These are phyloP conservation scores for Eupristina koningsbergeri DNA, from an alignment of 1,140 invertebrate genomes.

Conservation along the genomic window DNA sequence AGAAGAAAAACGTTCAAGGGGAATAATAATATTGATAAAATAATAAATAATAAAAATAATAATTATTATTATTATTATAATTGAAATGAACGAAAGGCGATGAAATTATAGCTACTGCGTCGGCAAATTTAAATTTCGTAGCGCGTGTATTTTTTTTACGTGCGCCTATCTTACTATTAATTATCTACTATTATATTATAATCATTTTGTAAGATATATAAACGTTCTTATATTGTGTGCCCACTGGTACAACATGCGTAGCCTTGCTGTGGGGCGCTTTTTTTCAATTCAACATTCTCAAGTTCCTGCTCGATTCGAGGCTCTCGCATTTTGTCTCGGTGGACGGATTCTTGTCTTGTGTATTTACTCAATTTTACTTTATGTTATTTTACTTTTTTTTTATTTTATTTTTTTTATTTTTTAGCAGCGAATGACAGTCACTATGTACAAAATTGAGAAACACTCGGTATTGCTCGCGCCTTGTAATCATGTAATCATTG, in stretches of 20 bases:
- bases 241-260: slow-evolving; percentile 43
- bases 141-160: slow-evolving; percentile 27
- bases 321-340: slow-evolving; percentile 52
- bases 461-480: slow-evolving; percentile 41
- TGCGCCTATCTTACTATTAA: slow-evolving; percentile 34
- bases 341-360: slow-evolving; percentile 49
- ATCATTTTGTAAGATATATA: slow-evolving; percentile 52
- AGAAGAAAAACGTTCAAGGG: slow-evolving; percentile 48
- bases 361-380: slow-evolving; percentile 46
- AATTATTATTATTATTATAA: no score
- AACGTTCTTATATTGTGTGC: slow-evolving; percentile 50
- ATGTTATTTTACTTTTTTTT: slow-evolving; percentile 35
- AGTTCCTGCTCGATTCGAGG: slow-evolving; percentile 53
- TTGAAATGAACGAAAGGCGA: slow-evolving; percentile 16
- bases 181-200: slow-evolving; percentile 49
- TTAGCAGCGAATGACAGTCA: slow-evolving; percentile 49
- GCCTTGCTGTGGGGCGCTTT: slow-evolving; percentile 47
- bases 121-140: slow-evolving; percentile 36
- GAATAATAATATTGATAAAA: slow-evolving; percentile 56
- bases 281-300: slow-evolving; percentile 49
- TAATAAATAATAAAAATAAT: slow-evolving; percentile 53
- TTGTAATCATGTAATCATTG: slow-evolving; percentile 50
- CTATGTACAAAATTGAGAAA: slow-evolving; percentile 51
- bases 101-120: slow-evolving; percentile 38
- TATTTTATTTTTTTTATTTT: slow-evolving; percentile 36